phyloP scores from a whole-genome alignment of 2,113 vertebrate species.

The Pelvicachromis taeniatus region DNA sequence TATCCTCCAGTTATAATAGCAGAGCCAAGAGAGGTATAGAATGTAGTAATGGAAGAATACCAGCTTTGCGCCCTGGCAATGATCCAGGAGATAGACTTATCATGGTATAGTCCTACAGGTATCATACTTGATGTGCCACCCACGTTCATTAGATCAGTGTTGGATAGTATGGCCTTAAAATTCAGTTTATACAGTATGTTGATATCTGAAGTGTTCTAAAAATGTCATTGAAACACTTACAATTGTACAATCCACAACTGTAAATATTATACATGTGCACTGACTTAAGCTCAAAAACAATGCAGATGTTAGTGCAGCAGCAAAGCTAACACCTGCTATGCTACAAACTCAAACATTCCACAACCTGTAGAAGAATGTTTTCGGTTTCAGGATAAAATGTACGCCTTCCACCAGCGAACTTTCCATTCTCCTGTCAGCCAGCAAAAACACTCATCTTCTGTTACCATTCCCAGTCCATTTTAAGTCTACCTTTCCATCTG shows the following conservation, averaged over 20 bases:
- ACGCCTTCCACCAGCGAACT: conserved; percentile 5
- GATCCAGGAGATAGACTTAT: not conserved
- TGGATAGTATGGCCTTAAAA: not conserved
- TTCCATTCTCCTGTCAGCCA: conserved; percentile 30
- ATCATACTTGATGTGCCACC: not conserved
- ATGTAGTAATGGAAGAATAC: not conserved
- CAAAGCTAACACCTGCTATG: not conserved
- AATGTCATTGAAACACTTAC: not conserved
- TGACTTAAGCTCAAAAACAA: not conserved
- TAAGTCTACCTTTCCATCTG: conserved; percentile 35
- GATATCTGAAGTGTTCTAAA: not conserved
- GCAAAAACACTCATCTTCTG: conserved; percentile 35
- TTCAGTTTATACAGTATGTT: not conserved
- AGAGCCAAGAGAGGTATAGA: not conserved
- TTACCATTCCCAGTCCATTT: conserved; percentile 44
- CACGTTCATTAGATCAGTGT: not conserved
- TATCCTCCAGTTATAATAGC: not conserved
- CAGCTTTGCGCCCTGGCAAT: not conserved
- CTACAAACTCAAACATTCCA: not conserved
- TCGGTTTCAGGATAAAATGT: not conserved
- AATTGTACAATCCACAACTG: not conserved
- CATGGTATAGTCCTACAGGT: not conserved
- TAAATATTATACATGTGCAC: not conserved
- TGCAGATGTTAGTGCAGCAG: not conserved
- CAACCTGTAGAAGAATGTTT: not conserved